These are phyloP conservation scores for Danionella dracula DNA, from an alignment of 2,797 vertebrate species.

Conservation along the genomic window DNA sequence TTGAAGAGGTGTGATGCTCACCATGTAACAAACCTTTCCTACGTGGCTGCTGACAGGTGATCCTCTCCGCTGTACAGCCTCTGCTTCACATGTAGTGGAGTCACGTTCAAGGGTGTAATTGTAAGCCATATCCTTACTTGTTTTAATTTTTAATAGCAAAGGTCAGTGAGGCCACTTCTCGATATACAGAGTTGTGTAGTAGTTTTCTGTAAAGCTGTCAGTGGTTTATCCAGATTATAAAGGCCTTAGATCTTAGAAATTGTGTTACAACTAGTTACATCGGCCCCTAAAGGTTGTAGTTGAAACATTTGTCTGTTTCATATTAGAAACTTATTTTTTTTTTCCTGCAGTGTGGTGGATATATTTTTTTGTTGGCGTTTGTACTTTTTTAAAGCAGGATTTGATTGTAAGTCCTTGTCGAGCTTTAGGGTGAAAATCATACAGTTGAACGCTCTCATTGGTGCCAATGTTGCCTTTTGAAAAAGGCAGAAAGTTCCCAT, in stretches of 20 bases:
- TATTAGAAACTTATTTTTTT: too few species aligned
- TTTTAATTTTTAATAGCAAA: conserved; percentile 32
- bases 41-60: conserved; percentile 20
- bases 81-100: conserved; percentile 5
- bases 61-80: neutral
- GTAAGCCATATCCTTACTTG: conserved; percentile 19
- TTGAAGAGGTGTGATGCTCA: conserved; percentile 30
- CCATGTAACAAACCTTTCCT: conserved; percentile 13
- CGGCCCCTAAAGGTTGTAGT: too few species aligned
- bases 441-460: conserved; percentile 34
- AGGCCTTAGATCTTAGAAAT: too few species aligned
- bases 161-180: conserved; percentile 11
- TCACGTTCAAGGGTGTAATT: conserved; percentile 14
- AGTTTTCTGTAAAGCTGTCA: neutral
- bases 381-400: conserved; percentile 8
- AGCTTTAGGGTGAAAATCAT: conserved; percentile 29
- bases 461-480: conserved; percentile 42
- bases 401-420: conserved; percentile 30
- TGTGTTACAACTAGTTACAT: too few species aligned
- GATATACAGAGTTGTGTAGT: neutral
- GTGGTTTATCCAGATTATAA: too few species aligned
- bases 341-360: neutral
- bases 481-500: conserved; percentile 40
- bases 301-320: too few species aligned
- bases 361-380: neutral